Evolutionary conservation across 2,888 invertebrate species (phyloP), one percentile per base, ranked within the genome.

Genomic region (Capitulum mitella): DNA sequence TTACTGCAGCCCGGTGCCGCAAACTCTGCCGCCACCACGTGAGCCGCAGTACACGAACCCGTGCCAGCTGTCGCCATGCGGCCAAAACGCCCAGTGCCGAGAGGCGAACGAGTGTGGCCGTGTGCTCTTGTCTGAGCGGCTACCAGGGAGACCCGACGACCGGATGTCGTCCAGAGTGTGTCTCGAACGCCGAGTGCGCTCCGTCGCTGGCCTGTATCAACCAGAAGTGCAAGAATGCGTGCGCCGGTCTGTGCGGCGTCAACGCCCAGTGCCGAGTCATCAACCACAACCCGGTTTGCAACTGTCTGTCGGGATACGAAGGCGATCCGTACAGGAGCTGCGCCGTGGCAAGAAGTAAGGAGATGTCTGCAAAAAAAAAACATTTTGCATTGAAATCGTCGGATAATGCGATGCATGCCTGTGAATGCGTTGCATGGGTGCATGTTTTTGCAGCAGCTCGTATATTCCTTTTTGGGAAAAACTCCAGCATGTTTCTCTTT

Each of bases 21-120:
- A 37, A 70, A 70, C 34, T 37, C 37, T 16, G 94, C 83, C 91
- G 6, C 34, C 48, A 43, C 70, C 70, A 29, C 16, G 37, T 6
- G 32, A 34, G 37, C 37, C 37, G 19, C 37, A 34, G 70, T 37
- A 34, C 70, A 37, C 34, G 19, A 77, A 94, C 87, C 94, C 94
- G 37, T 95, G 94, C 84, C 29, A 79, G 37, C 89, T 90, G 48
- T 92, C 92, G 82, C 91, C 92, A 51, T 94, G 94, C 84, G 94
- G 94, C 77, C 87, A 92, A 82, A 93, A 94, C 85, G 92, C 94
- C 6, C 90, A 92, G 85, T 95, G 95, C 85, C 29, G 6, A 29
- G 22, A 46, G 58, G 32, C 5, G 58, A 76, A 77, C 48, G n/a
- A 29, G 43, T 61, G 64, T 37, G 34, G 93, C 93, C 0, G 93